Conservation (phyloP, 2,888 invertebrate species). For the Heteropelma amictum region DNA sequence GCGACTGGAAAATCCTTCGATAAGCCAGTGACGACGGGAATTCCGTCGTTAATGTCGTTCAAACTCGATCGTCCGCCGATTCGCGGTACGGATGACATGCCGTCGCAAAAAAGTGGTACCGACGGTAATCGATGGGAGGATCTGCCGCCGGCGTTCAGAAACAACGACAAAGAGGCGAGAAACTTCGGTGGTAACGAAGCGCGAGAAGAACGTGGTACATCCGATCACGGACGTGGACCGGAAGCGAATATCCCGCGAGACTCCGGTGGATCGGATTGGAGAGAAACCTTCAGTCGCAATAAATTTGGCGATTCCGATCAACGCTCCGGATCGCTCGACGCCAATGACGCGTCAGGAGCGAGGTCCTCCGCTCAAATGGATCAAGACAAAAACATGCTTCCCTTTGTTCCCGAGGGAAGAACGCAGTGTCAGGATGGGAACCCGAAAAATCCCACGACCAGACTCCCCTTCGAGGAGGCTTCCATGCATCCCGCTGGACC, state of each 20-base stretch:
- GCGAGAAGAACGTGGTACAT: neutral
- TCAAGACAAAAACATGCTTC: neutral
- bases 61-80: constrained; percentile 57
- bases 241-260: neutral
- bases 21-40: constrained; percentile 33
- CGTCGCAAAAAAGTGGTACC: neutral
- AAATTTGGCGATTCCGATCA: constrained; percentile 52
- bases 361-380: constrained; percentile 1
- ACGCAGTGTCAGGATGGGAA: neutral
- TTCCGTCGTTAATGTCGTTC: constrained; percentile 62
- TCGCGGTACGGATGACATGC: neutral
- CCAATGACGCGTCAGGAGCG: neutral
- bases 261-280: constrained; percentile 45
- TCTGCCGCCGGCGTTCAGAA: constrained; percentile 47
- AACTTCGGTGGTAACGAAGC: constrained; percentile 23
- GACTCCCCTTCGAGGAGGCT: constrained; percentile 21
- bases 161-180: constrained; percentile 37
- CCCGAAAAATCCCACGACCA: neutral
- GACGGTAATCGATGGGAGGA: constrained; percentile 25
- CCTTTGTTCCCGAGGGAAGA: neutral
- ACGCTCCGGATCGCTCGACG: constrained; percentile 14
- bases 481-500: neutral
- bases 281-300: constrained; percentile 36
- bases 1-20: constrained; percentile 15
- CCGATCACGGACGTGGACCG: neutral